Base-by-base conservation (phyloP, 1,140 invertebrate species). In the Batillaria attramentaria region DNA sequence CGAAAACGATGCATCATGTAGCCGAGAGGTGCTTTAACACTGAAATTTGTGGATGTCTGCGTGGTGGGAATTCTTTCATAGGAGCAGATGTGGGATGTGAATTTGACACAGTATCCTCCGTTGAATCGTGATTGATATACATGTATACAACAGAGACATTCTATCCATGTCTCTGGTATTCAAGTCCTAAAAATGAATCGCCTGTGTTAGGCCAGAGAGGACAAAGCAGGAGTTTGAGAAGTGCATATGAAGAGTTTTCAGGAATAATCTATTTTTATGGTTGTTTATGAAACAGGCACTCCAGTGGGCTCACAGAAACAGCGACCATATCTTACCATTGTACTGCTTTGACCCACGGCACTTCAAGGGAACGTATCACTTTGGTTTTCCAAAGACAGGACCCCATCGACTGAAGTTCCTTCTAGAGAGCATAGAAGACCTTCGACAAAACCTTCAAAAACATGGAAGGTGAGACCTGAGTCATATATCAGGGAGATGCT, bases 281-380 rank as follows among this genome's bases (percentile, higher is more conserved):
- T n/a, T n/a, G n/a, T n/a, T n/a, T n/a, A n/a, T n/a, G n/a, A 80
- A 79, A 8, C 79, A 88, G 84, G 80, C 80, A 28, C 74, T 87
- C 6, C 77, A 79, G 13, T 84, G 81, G 78, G 81, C 79, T 24
- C 72, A 77, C 35, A 84, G 73, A 54, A 82, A 85, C 73, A 78
- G 79, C 65, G 85, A 87, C 69, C 75, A 77, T 68, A 79, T 91
- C 28, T 46, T 91, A 33, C 90, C 90, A n/a, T 24, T 91, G 10
- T 91, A 91, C 69, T 91, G 90, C 79, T 91, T 90, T 83, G 90
- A 91, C 75, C 89, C 90, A 24, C 62, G 87, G 3, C 87, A 90
- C 75, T 90, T 87, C 72, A 77, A 83, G 79, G 87, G 84, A 69
- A 87, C 90, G 16, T 87, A 86, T 43, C 86, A 88, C 65, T 89